Percentiles rank a stretch among this genome's conserved stretches.
Conservation (phyloP, 92 coral and sea anemone species). For the Ricordea florida region DNA sequence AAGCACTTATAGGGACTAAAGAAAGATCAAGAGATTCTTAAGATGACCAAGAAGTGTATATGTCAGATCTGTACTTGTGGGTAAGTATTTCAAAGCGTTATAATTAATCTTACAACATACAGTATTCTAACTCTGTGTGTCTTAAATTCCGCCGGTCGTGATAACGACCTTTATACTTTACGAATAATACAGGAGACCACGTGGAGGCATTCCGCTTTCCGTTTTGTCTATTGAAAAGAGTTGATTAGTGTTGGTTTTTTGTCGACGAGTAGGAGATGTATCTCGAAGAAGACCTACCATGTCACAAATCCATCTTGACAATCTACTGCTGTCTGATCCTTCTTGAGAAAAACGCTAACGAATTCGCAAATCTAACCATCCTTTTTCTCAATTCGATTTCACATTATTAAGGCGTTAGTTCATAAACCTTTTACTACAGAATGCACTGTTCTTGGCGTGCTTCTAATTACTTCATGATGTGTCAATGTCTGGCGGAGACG, state of each 20-base stretch:
- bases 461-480: slow-evolving; percentile 22
- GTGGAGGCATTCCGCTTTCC: too few relatives aligned
- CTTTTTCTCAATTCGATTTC: background rate
- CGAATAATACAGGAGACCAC: too few relatives aligned
- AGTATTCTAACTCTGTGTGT: background rate
- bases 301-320: too few relatives aligned
- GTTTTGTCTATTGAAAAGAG: too few relatives aligned
- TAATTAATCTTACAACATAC: background rate
- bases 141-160: slow-evolving; percentile 16
- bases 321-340: too few relatives aligned
- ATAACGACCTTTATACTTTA: background rate
- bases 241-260: too few relatives aligned
- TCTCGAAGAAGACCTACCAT: too few relatives aligned
- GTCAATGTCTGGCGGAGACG: too few relatives aligned
- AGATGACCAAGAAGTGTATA: slow-evolving; percentile 92
- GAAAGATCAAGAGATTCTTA: background rate
- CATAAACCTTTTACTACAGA: background rate
- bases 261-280: too few relatives aligned
- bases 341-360: too few relatives aligned
- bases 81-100: slow-evolving; percentile 56
- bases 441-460: background rate
- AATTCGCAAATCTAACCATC: too few relatives aligned
- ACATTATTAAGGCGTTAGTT: background rate
- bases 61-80: slow-evolving; percentile 97
- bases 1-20: too few relatives aligned